Base-by-base conservation (phyloP, 2,797 vertebrate species). In the Champsocephalus esox region DNA sequence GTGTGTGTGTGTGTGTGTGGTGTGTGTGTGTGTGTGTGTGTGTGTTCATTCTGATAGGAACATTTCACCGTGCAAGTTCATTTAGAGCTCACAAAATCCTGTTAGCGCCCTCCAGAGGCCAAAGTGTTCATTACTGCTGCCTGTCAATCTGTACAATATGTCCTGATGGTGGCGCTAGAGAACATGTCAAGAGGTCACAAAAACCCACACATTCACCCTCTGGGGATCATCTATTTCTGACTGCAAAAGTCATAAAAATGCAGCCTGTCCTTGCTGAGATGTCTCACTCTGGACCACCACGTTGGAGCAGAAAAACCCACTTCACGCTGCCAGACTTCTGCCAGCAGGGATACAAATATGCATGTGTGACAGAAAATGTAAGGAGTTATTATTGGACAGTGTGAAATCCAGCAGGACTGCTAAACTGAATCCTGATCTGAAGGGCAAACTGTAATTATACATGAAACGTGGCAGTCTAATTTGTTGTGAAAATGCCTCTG, bases 401-500 rank as follows among this genome's bases (percentile, higher is more conserved):
- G 65, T 84, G 74, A 86, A 86, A 86, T 80, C 84, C 77, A 70
- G 72, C 63, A 79, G 72, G 76, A 76, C 77, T 56, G 73, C 66
- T 81, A 65, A 74, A 82, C 81, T 21, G 65, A 82, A 76, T 65
- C 70, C 62, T 48, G 74, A 86, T 83, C 78, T 86, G 89, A 89
- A 86, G 81, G 80, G 74, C 76, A 77, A 70, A 73, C 81, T 83
- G 81, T 82, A 86, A 89, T 85, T 86, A 88, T 84, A 83, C 59
- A 75, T 82, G 76, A 89, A 87, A 79, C 57, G 43, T 6, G 32
- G 56, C 46, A 2, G 69, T 67, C 65, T 84, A 68, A 79, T 82
- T 80, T 79, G 80, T 76, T 68, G 66, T 56, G 75, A 76, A 83
- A 82, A 79, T 32, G 62, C 78, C 85, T 82, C 80, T 3, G 76